Conservation (phyloP, 2,113 vertebrate species). For the Chionis minor region DNA sequence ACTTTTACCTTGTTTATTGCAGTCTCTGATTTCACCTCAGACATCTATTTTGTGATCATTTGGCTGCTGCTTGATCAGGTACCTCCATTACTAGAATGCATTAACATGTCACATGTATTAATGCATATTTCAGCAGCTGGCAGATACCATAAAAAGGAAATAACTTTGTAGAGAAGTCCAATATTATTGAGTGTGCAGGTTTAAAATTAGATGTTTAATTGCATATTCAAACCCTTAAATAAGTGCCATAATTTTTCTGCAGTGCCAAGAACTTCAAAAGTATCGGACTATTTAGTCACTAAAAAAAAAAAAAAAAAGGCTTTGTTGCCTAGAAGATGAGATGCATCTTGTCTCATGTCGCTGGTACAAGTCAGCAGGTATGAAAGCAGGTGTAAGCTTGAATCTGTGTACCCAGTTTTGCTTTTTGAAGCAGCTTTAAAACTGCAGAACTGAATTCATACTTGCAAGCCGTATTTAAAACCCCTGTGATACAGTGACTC, state of each 20-base stretch:
- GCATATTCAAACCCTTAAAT: constrained; percentile 12
- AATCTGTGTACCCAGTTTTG: background rate
- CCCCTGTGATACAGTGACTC: background rate
- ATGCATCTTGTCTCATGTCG: background rate
- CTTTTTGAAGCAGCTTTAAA: background rate
- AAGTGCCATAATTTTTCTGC: background rate
- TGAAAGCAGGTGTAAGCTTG: background rate
- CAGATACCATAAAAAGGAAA: constrained; percentile 29
- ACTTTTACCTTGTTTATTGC: background rate
- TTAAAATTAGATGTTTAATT: constrained; percentile 48
- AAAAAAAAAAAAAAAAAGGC: background rate
- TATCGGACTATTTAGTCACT: background rate
- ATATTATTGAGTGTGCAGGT: constrained; percentile 22
- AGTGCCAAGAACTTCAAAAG: background rate
- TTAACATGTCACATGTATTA: constrained; percentile 2
- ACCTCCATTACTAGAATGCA: background rate
- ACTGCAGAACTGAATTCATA: background rate
- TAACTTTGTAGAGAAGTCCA: constrained; percentile 12
- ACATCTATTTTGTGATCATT: background rate
- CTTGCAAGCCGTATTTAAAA: background rate
- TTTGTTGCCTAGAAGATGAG: background rate
- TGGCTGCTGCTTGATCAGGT: background rate
- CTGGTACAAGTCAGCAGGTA: background rate
- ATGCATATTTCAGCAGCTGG: constrained; percentile 32
- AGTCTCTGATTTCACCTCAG: background rate